Evolutionary conservation across 2,113 vertebrate species (phyloP).

Genomic region (Leptosomus discolor): DNA sequence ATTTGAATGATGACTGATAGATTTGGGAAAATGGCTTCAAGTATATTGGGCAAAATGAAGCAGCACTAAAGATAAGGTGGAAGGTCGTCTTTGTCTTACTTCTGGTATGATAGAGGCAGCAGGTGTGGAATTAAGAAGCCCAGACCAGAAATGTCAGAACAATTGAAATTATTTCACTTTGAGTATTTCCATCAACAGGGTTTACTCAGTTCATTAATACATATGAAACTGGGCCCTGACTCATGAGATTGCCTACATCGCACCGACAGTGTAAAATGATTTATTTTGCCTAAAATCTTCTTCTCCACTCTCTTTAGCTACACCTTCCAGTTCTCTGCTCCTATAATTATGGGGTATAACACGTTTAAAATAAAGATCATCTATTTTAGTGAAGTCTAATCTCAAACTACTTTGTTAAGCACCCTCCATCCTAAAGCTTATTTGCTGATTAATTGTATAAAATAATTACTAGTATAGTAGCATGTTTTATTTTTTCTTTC

Average conservation of each 20-base stretch:
- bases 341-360: background rate
- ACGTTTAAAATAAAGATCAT: conserved; percentile 8
- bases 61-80: background rate
- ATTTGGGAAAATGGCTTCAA: background rate
- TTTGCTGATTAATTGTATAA: conserved; percentile 16
- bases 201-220: background rate
- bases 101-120: background rate
- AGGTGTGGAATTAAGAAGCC: background rate
- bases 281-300: background rate
- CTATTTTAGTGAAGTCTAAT: background rate
- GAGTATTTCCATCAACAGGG: background rate
- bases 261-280: background rate
- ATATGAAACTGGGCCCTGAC: accelerated
- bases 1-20: background rate
- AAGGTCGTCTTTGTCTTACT: background rate
- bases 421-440: conserved; percentile 6
- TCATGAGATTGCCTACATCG: background rate
- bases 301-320: background rate
- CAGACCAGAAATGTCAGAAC: background rate
- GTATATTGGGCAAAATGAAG: background rate
- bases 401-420: conserved; percentile 14
- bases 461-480: conserved; percentile 46
- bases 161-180: background rate
- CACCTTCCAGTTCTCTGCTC: background rate
- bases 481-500: conserved; percentile 29